Base-by-base conservation (phyloP, 2,888 invertebrate species). In the Gastracanthus pulcherrimus region DNA sequence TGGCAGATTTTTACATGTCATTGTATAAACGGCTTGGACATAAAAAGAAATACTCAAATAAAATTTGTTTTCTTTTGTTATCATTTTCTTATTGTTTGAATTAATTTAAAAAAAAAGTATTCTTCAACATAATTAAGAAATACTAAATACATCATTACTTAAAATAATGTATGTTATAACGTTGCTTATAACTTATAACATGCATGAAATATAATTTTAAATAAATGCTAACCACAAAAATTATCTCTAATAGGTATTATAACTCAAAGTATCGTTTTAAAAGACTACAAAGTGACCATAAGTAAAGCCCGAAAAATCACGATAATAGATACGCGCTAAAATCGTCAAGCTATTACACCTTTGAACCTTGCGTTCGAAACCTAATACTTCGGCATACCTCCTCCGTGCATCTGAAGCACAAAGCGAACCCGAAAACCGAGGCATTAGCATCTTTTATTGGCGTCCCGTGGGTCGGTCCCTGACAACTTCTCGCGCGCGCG, bases 401-500 rank as follows among this genome's bases (percentile, higher is more conserved):
- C 48, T 6, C 29, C 41, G 38, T 6, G 4, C 16, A 45, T 3
- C 45, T n/a, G 45, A 45, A 5, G 45, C 16, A 11, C n/a, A 45
- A 45, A 45, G 45, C n/a, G n/a, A 45, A 45, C n/a, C n/a, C 45
- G 45, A 45, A 60, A 60, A 60, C 31, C 29, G 71, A 72, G 34
- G 34, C 62, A 74, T 74, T 74, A 74, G 62, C 74, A 74, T 74
- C 34, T 74, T 74, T 74, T 74, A 62, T 64, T 64, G 36, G 16
- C 60, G n/a, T 60, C 16, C 31, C 16, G 45, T 34, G n/a, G 19
- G 31, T n/a, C 45, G 3, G 0, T 45, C 79, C n/a, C n/a, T n/a
- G n/a, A n/a, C n/a, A n/a, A n/a, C n/a, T n/a, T n/a, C n/a, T n/a
- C n/a, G n/a, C n/a, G n/a, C n/a, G n/a, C n/a, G n/a, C n/a, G n/a